Percentiles rank a stretch among this genome's conserved stretches.
Evolutionary conservation across 2,797 vertebrate genomes (phyloP).

Genomic region (Neostethus bicornis): DNA sequence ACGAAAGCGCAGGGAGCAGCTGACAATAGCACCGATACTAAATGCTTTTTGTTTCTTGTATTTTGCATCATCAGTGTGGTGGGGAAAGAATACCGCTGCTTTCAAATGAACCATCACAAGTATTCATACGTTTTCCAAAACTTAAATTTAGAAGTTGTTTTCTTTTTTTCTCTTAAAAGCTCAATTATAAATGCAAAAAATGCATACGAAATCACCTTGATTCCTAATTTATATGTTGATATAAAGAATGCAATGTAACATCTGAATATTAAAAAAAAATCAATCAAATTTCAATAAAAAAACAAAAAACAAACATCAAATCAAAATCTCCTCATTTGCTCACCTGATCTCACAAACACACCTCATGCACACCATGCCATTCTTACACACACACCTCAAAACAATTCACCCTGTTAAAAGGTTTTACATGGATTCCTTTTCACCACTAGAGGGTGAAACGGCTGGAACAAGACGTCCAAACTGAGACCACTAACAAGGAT

Average conservation of each 20-base stretch:
- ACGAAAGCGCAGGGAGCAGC: slow-evolving; percentile 10
- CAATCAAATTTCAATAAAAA: slow-evolving; percentile 31
- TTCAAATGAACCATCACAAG: slow-evolving; percentile 26
- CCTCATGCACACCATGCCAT: no score
- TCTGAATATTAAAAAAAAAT: no score
- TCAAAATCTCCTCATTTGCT: no score
- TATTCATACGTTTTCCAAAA: slow-evolving; percentile 21
- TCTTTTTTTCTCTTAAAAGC: slow-evolving; percentile 7
- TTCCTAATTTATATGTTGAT: no score
- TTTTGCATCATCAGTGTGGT: slow-evolving; percentile 8
- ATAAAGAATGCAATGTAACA: no score
- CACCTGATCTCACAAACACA: no score
- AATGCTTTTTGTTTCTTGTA: slow-evolving; percentile 12
- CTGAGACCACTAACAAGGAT: background rate
- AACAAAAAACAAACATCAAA: slow-evolving; percentile 44
- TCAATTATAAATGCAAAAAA: slow-evolving; percentile 11
- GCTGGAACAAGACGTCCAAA: slow-evolving; percentile 6
- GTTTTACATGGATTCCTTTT: no score
- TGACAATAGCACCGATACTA: slow-evolving; percentile 40
- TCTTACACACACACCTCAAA: no score
- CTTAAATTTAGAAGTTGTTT: background rate
- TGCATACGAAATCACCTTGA: slow-evolving; percentile 19
- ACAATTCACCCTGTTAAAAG: no score
- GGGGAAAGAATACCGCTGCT: slow-evolving; percentile 9
- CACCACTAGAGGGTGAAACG: slow-evolving; percentile 54